Evolutionary conservation across 2,113 vertebrate species (phyloP), one percentile per base, ranked within the genome.

Genomic region (Ranitomeya variabilis): DNA sequence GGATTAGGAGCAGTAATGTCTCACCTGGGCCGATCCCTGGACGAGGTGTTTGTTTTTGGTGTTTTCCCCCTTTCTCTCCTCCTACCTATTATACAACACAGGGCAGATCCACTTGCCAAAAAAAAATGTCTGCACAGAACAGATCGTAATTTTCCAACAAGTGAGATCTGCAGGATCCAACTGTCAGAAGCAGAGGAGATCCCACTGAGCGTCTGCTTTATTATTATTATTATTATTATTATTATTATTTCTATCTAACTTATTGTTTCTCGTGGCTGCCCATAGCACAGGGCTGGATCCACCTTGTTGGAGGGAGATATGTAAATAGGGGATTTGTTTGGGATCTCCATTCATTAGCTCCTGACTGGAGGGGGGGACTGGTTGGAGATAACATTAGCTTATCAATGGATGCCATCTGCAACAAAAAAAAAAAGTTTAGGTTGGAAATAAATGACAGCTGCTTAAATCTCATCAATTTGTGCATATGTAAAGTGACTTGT

Each of bases 81-180:
- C 86, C 86, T 81, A 37, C 86, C 60, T 87, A 11, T 87, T 87
- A 87, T 82, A 87, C 79, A 87, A 87, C 86, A 87, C 86, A 87
- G 77, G 51, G 62, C 62, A 87, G 86, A 5, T 80, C 12, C 59
- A 59, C 8, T 51, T 87, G 86, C 86, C 86, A 80, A 87, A 87
- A 87, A 87, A 82, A 80, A 80, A 54, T 80, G 52, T 80, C 60
- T 87, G 14, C n/a, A 26, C 59, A 79, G 71, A 62, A 9, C 64
- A 73, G 57, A 45, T 82, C 15, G 80, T 64, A 62, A 62, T 62
- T 11, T 62, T 31, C 80, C 80, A 66, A 60, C 80, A 66, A 60
- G 80, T 45, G 51, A n/a, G 80, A 31, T 4, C 1, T 69, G 13
- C 11, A 71, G 67, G n/a, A n/a, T 2, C 26, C 26, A 1, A 31